phyloP scores from a whole-genome alignment of 2,797 vertebrate species.

The Betta splendens region DNA sequence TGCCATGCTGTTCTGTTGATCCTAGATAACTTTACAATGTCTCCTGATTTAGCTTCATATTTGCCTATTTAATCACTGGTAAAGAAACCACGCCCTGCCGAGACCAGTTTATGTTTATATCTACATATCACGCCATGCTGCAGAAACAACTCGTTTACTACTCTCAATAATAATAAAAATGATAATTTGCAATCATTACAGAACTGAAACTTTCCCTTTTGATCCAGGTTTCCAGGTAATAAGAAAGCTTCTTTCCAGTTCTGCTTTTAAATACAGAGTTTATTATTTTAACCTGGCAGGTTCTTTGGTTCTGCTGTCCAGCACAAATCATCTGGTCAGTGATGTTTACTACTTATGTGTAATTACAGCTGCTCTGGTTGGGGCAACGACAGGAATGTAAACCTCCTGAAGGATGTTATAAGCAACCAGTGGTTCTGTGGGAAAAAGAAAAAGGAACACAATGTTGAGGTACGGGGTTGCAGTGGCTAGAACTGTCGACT shows the following conservation, averaged over 20 bases:
- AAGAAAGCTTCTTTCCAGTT: no score
- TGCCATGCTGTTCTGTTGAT: no score
- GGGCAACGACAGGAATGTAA: constrained; percentile 67
- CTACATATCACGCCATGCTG: no score
- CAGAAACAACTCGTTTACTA: no score
- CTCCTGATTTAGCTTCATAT: no score
- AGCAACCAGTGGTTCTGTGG: constrained; percentile 25
- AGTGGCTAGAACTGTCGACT: no score
- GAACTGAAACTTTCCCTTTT: no score
- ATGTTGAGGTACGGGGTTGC: no score
- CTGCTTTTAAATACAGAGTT: not conserved
- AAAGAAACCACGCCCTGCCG: not conserved
- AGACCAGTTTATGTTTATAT: not conserved
- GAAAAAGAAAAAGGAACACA: not conserved
- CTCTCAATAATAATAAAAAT: no score
- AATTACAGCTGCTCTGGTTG: constrained; percentile 60
- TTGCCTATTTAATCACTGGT: not conserved
- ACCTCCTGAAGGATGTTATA: constrained; percentile 67
- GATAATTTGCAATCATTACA: no score
- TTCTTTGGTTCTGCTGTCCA: constrained; percentile 56
- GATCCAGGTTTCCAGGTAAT: no score
- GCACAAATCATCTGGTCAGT: constrained; percentile 77
- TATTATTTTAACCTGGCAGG: constrained; percentile 77
- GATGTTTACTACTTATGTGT: not conserved
- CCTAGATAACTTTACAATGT: no score